Percentiles rank a stretch among this genome's conserved stretches.
These are phyloP conservation scores for Ovis canadensis DNA, from an alignment of 2,113 vertebrate genomes.

Conservation along the genomic window DNA sequence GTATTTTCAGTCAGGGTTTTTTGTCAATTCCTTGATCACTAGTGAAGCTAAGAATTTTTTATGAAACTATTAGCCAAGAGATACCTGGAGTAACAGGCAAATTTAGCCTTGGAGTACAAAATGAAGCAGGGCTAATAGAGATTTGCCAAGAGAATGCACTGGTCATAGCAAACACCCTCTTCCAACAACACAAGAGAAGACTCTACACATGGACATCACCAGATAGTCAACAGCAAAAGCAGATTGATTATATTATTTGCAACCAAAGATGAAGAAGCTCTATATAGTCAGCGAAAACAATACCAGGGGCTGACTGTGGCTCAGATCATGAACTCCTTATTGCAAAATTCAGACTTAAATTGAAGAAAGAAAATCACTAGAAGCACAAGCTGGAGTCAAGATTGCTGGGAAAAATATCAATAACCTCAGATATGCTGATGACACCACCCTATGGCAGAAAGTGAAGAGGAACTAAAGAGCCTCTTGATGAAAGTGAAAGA, in stretches of 20 bases:
- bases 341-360: background rate
- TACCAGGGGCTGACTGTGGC: background rate
- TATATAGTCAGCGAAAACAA: background rate
- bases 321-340: background rate
- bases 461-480: background rate
- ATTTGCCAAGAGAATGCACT: background rate
- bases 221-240: background rate
- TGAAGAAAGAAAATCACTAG: background rate
- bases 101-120: background rate
- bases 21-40: background rate
- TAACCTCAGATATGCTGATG: background rate
- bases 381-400: background rate
- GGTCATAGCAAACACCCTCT: background rate
- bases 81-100: background rate
- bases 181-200: background rate
- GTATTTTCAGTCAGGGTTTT: background rate
- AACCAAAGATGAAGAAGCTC: background rate
- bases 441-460: background rate
- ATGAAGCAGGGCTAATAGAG: background rate
- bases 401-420: accelerated
- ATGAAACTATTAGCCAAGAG: background rate
- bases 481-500: background rate
- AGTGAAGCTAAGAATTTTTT: background rate
- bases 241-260: background rate
- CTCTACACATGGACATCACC: background rate